These are phyloP conservation scores for Cylloceria caligata DNA, from an alignment of 2,888 invertebrate species.

Conservation along the genomic window DNA sequence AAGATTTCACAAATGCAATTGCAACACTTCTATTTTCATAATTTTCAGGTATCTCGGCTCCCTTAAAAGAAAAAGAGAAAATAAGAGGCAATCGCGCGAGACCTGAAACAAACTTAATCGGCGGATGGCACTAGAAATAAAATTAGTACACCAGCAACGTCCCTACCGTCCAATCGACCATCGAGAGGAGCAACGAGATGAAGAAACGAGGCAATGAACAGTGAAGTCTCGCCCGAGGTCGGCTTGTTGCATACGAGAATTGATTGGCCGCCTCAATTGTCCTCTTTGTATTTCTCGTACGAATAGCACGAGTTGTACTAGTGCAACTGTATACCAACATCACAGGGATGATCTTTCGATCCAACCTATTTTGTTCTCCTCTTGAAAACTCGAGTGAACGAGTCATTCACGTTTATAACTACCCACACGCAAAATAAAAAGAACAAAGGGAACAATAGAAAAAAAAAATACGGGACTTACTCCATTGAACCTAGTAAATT, in stretches of 20 bases:
- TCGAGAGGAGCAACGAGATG: conserved; percentile 57
- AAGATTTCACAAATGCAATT: no score
- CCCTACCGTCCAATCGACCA: conserved; percentile 52
- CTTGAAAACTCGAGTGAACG: not conserved
- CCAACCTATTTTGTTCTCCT: conserved; percentile 33
- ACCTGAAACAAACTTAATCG: conserved; percentile 61
- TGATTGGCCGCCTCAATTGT: conserved; percentile 70
- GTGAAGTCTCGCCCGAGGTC: conserved; percentile 54
- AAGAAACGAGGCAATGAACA: conserved; percentile 49
- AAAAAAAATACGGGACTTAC: not conserved
- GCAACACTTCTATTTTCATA: no score
- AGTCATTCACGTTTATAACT: conserved; percentile 10
- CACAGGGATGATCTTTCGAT: conserved; percentile 41
- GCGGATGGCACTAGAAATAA: conserved; percentile 65
- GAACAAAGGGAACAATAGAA: conserved; percentile 3
- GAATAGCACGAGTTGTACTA: conserved; percentile 10
- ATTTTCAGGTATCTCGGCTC: no score
- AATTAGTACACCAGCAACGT: conserved; percentile 62
- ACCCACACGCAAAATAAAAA: conserved; percentile 11
- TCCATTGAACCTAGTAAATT: conserved; percentile 29
- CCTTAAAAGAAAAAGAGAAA: conserved; percentile 25
- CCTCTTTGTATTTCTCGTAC: conserved; percentile 45
- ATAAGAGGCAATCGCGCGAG: conserved; percentile 9
- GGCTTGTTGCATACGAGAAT: conserved; percentile 69
- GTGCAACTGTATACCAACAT: conserved; percentile 2